Evolutionary conservation across 2,888 invertebrate species (phyloP).

Genomic region (Pollenia angustigena): DNA sequence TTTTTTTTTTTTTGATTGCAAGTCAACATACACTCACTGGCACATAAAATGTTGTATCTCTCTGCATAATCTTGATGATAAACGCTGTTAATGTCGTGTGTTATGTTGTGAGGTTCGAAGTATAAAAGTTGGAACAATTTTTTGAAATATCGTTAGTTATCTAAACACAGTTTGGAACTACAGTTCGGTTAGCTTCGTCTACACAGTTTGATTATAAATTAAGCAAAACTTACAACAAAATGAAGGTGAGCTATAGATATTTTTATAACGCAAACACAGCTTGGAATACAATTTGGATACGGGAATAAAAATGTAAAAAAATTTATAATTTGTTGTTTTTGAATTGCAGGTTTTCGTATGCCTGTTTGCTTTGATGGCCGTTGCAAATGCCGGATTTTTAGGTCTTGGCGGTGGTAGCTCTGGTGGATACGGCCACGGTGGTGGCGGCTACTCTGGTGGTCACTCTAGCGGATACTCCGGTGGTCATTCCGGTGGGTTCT

Average conservation of each 20-base stretch:
- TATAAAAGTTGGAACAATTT: slow-evolving; percentile 64
- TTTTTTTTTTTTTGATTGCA: background rate
- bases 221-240: slow-evolving; percentile 64
- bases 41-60: slow-evolving; percentile 28
- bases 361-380: slow-evolving; percentile 61
- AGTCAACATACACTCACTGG: background rate
- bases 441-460: slow-evolving; percentile 27
- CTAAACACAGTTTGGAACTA: slow-evolving; percentile 58
- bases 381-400: slow-evolving; percentile 63
- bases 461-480: slow-evolving; percentile 13
- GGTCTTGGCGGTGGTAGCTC: slow-evolving; percentile 51
- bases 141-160: slow-evolving; percentile 57
- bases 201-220: slow-evolving; percentile 58
- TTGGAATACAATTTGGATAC: background rate
- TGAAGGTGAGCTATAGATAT: slow-evolving; percentile 60
- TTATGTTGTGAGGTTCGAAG: slow-evolving; percentile 16
- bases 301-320: background rate
- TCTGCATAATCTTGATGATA: slow-evolving; percentile 54
- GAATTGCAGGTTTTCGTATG: slow-evolving; percentile 64
- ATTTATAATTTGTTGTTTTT: background rate
- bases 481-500: slow-evolving; percentile 13
- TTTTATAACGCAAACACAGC: background rate
- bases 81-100: slow-evolving; percentile 16
- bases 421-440: slow-evolving; percentile 44
- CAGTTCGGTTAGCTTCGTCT: slow-evolving; percentile 63